These are phyloP conservation scores for Bubo bubo DNA, from an alignment of 2,113 vertebrate species.

Conservation along the genomic window DNA sequence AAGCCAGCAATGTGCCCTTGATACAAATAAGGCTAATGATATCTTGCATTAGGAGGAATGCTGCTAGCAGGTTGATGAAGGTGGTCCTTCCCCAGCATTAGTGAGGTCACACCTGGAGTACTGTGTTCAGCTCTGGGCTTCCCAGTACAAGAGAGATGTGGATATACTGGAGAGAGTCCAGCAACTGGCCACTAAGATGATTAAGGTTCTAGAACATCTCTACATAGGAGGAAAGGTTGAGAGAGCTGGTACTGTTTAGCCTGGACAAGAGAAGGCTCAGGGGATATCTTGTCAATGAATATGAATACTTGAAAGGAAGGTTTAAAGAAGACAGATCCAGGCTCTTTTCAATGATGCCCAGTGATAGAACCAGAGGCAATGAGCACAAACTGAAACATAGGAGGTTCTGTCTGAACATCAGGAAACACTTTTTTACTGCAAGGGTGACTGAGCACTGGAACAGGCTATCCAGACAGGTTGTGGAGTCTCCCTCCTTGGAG, in stretches of 20 bases:
- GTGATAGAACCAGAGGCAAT: not conserved
- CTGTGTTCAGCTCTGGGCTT: not conserved
- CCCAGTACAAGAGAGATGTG: not conserved
- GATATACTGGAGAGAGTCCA: not conserved
- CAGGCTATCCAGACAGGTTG: not conserved
- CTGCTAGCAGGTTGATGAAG: accelerated
- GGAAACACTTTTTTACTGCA: not conserved
- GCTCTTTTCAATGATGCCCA: not conserved
- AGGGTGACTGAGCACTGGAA: not conserved
- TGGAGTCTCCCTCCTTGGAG: not conserved
- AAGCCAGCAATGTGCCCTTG: not conserved
- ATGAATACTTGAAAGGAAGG: not conserved
- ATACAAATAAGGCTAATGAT: not conserved
- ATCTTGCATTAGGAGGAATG: not conserved
- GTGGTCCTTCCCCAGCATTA: not conserved
- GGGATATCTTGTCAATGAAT: not conserved
- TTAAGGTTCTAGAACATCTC: not conserved
- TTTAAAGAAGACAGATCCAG: not conserved
- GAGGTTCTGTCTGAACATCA: not conserved
- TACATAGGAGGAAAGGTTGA: not conserved
- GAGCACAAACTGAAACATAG: not conserved
- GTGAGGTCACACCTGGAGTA: not conserved
- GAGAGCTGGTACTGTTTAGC: not conserved
- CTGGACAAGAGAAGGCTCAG: not conserved
- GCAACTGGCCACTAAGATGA: not conserved